Evolutionary conservation across 2,797 vertebrate species (phyloP).

Genomic region (Heliangelus exortis): DNA sequence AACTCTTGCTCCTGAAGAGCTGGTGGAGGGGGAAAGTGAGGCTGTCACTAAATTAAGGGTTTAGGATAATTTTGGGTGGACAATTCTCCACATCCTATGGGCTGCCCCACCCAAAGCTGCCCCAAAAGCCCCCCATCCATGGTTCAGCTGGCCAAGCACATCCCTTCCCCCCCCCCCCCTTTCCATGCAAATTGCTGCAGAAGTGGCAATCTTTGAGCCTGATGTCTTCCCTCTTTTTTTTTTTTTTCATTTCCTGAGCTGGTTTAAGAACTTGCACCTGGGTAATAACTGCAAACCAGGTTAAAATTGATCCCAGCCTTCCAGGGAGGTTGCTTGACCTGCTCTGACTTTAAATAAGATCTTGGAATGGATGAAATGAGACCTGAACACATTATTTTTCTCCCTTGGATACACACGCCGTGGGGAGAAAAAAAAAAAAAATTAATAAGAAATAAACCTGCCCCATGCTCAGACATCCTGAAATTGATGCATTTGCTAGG

Average conservation of each 20-base stretch:
- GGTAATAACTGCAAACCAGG: constrained; percentile 28
- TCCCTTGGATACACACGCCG: constrained; percentile 24
- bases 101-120: background rate
- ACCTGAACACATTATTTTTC: constrained; percentile 16
- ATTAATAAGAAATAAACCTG: background rate
- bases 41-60: no score
- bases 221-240: background rate
- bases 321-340: constrained; percentile 41
- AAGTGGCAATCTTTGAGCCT: background rate
- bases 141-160: background rate
- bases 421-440: constrained; percentile 2
- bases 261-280: constrained; percentile 65
- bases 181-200: background rate
- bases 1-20: fast-evolving
- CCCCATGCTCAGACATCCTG: background rate
- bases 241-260: constrained; percentile 61
- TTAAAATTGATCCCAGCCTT: constrained; percentile 58
- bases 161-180: background rate
- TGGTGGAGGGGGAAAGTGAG: no score
- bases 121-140: no score
- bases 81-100: no score
- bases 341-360: constrained; percentile 22
- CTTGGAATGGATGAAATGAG: constrained; percentile 46
- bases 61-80: no score
- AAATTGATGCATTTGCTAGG: background rate